Base-by-base conservation (phyloP, 2,797 vertebrate genomes). In the Vipera latastei region DNA sequence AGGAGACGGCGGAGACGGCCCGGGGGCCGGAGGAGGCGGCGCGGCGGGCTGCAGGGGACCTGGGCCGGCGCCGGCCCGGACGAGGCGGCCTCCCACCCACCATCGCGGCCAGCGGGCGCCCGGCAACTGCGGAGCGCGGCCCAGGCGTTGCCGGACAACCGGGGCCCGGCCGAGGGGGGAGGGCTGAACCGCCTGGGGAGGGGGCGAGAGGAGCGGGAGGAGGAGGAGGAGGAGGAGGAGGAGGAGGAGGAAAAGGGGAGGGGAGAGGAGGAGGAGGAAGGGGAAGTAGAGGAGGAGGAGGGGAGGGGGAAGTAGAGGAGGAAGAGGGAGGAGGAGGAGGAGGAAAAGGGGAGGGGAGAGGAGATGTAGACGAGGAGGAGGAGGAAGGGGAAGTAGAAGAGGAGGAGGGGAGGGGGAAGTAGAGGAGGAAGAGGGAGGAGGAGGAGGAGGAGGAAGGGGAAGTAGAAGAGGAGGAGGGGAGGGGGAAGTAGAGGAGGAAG, bases 41-140 rank as follows among this genome's bases (percentile, higher is more conserved):
- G 51, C 28, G 78, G 28, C 14, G 28, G 16, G 11, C 0, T 20
- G 4, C 16, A 4, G 1, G 4, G 0, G 1, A 25, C 11, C 0
- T 7, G 11, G 0, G 0, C 4, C 18, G 1, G 2, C 12, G 6
- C n/a, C 38, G 25, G 0, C 3, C 1, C 25, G 12, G 1, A 3
- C 28, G 48, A 3, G 20, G 11, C 5, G 4, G 16, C n/a, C 11
- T 56, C 20, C 22, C 7, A 14, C 28, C 56, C 86, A 0, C 86
- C 91, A 88, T 91, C 32, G 32, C 53, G 5, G 38, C 60, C 0
- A 18, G 63, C 26, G 48, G 1, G 22, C 12, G 13, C 5, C 65
- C 4, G 65, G 65, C 63, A 3, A 38, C 0, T 0, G 32, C 32
- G 32, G 16, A 20, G 32, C 32, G 32, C 22, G 69, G 16, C 8